Evolutionary conservation across 2,888 invertebrate species (phyloP).

Genomic region (Lutraria lutraria): DNA sequence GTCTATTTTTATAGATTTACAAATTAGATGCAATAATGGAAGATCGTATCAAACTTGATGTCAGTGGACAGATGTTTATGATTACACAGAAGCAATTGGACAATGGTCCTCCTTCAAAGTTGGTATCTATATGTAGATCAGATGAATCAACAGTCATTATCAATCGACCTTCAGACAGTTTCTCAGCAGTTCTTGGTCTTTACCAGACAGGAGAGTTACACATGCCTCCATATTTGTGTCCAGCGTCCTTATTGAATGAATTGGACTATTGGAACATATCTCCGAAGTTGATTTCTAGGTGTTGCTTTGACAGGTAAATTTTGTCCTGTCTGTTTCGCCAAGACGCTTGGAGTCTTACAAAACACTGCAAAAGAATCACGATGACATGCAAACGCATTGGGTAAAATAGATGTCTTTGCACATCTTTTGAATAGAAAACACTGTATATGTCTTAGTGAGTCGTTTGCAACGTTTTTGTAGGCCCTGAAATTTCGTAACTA

Average conservation of each 20-base stretch:
- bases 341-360: background rate
- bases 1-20: background rate
- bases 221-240: conserved; percentile 62
- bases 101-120: conserved; percentile 22
- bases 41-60: background rate
- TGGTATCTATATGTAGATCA: background rate
- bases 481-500: background rate
- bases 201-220: conserved; percentile 67
- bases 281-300: conserved; percentile 44
- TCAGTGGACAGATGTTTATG: conserved; percentile 15
- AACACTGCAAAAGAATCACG: too few relatives aligned
- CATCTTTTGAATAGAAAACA: background rate
- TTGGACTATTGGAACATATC: conserved; percentile 66
- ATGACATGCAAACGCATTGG: too few relatives aligned
- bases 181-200: conserved; percentile 53
- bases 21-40: background rate
- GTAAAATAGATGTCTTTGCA: background rate
- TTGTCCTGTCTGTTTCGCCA: background rate
- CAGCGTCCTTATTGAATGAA: conserved; percentile 62
- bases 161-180: conserved; percentile 59
- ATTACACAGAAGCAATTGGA: background rate
- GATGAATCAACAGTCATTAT: background rate
- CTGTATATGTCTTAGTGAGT: background rate
- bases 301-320: conserved; percentile 39
- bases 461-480: background rate